These are phyloP conservation scores for Fundulus diaphanus DNA, from an alignment of 2,797 vertebrate genomes.

Conservation along the genomic window DNA sequence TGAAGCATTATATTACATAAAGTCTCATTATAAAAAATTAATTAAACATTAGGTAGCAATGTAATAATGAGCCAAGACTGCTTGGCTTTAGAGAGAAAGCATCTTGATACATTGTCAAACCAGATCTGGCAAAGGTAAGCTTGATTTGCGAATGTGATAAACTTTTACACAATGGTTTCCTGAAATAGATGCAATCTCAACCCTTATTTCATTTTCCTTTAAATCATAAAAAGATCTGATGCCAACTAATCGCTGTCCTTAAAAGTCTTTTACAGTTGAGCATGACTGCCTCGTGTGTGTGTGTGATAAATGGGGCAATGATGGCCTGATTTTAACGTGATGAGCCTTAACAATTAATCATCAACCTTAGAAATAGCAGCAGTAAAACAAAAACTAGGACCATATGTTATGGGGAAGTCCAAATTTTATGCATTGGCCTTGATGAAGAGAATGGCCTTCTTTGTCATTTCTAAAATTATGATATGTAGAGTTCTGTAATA, in stretches of 20 bases:
- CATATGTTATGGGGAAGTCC: neutral
- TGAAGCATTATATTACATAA: neutral
- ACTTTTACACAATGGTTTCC: neutral
- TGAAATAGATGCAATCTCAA: neutral
- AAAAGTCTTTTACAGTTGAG: neutral
- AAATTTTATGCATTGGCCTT: neutral
- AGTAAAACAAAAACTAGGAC: neutral
- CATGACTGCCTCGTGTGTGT: neutral
- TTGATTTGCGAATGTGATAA: neutral
- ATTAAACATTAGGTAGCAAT: neutral
- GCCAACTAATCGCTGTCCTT: neutral
- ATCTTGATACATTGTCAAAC: neutral
- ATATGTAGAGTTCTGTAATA: neutral
- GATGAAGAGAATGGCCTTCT: neutral
- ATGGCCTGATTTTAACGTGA: neutral
- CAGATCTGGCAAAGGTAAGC: neutral
- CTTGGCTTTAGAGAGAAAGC: neutral
- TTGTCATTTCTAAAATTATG: neutral
- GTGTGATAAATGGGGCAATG: neutral
- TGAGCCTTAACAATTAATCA: slow-evolving; percentile 2
- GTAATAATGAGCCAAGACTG: too few species aligned
- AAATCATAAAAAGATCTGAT: neutral
- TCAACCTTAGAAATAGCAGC: slow-evolving; percentile 6
- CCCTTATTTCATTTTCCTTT: neutral
- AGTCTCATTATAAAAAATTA: neutral